A percentile compares a stretch with the other conserved stretches of the same genome.
Evolutionary conservation across 2,888 invertebrate species (phyloP).

Genomic region (Zhengitettix transpicula): DNA sequence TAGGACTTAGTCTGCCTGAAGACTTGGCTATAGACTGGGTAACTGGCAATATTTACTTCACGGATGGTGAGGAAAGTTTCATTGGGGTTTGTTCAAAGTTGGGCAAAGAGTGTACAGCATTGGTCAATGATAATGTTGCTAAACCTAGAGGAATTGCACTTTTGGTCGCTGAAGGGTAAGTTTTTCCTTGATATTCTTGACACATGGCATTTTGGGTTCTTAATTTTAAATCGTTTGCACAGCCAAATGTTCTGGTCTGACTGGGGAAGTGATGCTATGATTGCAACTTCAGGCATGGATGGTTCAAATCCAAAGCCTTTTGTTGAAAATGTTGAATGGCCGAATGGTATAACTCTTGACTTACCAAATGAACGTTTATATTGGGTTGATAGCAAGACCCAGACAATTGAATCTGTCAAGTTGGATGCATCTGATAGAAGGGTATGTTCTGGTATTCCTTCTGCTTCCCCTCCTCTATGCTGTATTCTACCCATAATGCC

Average conservation of each 20-base stretch:
- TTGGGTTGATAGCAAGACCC: conserved; percentile 68
- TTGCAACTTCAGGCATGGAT: conserved; percentile 73
- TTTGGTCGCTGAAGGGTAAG: conserved; percentile 48
- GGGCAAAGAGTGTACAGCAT: conserved; percentile 44
- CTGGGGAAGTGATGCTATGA: conserved; percentile 57
- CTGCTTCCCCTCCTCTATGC: background rate
- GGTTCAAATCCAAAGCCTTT: conserved; percentile 45
- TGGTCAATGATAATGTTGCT: conserved; percentile 40
- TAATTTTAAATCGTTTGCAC: conserved; percentile 1
- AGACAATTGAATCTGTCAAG: conserved; percentile 43
- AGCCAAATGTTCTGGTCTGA: conserved; percentile 87
- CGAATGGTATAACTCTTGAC: conserved; percentile 76
- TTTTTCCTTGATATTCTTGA: background rate
- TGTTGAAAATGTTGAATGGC: conserved; percentile 53
- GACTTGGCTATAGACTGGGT: conserved; percentile 63
- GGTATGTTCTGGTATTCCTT: conserved; percentile 23
- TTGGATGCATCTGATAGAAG: conserved; percentile 50
- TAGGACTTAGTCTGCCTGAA: conserved; percentile 55
- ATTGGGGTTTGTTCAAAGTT: conserved; percentile 59
- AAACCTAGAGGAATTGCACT: conserved; percentile 54
- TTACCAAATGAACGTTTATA: conserved; percentile 62
- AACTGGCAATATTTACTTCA: conserved; percentile 67
- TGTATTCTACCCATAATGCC: too few relatives aligned
- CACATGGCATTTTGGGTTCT: background rate
- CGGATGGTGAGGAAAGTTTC: conserved; percentile 49